Conservation (phyloP, 2,113 vertebrate species). For the Aspiorhynchus laticeps region DNA sequence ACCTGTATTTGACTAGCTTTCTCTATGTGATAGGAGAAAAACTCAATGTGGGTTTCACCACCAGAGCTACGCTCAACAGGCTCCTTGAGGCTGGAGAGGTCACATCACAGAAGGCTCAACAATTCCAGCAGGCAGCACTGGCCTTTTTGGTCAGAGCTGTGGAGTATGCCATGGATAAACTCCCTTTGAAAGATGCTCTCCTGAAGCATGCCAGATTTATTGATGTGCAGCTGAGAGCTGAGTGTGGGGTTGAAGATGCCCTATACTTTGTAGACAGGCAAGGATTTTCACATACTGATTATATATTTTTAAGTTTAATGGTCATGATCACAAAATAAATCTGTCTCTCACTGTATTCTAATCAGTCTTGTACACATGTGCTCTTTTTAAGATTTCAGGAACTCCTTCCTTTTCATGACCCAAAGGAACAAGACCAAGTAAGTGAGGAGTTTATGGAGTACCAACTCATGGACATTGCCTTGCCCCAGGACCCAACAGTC, state of each 20-base stretch:
- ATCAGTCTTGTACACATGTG: constrained; percentile 9
- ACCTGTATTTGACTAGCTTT: neutral
- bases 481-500: constrained; percentile 2
- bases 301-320: constrained; percentile 10
- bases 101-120: neutral
- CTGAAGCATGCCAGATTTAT: constrained; percentile 13
- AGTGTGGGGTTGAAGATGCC: neutral
- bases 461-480: constrained; percentile 1
- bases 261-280: constrained; percentile 21
- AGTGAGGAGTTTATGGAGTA: constrained; percentile 5
- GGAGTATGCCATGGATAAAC: constrained; percentile 8
- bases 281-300: neutral
- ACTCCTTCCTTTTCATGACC: constrained; percentile 3
- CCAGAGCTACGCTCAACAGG: neutral
- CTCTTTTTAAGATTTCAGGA: constrained; percentile 16
- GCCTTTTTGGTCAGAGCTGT: neutral
- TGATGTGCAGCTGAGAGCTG: constrained; percentile 5
- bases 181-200: neutral
- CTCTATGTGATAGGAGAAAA: constrained; percentile 6
- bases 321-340: constrained; percentile 9
- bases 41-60: neutral
- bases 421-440: constrained; percentile 4
- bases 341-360: constrained; percentile 15
- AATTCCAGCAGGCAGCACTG: neutral
- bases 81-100: neutral